Evolutionary conservation across 2,888 invertebrate genomes (phyloP), one percentile per base, ranked within the genome.

Genomic region (Drosophila trichaetosa): DNA sequence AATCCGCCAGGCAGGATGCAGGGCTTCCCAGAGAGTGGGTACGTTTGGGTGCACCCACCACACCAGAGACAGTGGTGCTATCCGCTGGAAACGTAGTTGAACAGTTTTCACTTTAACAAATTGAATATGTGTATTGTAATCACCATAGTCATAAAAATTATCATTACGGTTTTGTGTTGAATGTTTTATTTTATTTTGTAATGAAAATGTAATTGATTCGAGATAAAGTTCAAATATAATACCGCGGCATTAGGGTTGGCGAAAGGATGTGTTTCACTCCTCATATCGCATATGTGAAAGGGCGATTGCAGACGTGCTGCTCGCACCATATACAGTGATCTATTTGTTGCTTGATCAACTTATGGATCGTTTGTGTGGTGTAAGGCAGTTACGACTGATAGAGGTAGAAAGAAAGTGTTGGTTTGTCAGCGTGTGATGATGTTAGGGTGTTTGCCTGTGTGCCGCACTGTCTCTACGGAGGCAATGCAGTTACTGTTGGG

Each of bases 361-460:
- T 71, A 67, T 53, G 67, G 57, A 6, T 57, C 58, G 46, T 46
- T 48, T 38, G 70, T 71, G 16, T 69, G 61, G 69, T 69, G 16
- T 34, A 13, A 33, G 1, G 33, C 33, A 8, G 69, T 38, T 10
- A 8, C 21, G n/a, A 62, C 54, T 57, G 21, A 33, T 42, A 31
- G 11, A 7, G 46, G 52, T 36, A 58, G 57, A 58, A 46, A 53
- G 63, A 46, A 63, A 31, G 33, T 63, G 36, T 21, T 58, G 38
- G 27, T 33, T 27, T 61, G 67, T 34, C 61, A 67, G 49, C 21
- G 34, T 16, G 51, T 58, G 51, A 60, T 53, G 10, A 11, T 66
- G 53, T 1, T 66, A 31, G 31, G 66, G 2, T 57, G 62, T 31
- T 21, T 62, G 46, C 68, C 57, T 42, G 68, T 58, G 42, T 57